Base-by-base conservation (phyloP, 2,113 vertebrate genomes). In the Parus major region DNA sequence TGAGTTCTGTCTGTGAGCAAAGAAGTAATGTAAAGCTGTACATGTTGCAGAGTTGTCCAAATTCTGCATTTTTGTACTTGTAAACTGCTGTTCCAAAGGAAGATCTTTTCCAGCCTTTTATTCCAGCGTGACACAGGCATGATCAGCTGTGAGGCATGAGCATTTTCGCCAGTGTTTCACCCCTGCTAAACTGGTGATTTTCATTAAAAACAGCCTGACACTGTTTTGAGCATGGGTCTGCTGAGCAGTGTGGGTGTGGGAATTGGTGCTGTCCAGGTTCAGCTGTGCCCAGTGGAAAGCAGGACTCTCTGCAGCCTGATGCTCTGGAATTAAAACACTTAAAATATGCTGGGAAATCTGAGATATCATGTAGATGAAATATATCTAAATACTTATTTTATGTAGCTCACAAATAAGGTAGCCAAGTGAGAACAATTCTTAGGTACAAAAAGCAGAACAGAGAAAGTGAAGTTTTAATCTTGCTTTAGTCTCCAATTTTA, bases 261-360 rank as follows among this genome's bases (percentile, higher is more conserved):
- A 46, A 19, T 64, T 1, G 1, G 12, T 0, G 0, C 27, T 63
- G 7, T 21, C 33, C 0, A 0, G 29, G 8, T 19, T 55, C 35
- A 15, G 33, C 31, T 44, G 47, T 0, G 0, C 53, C 10, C 1
- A 0, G 36, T 35, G 27, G 47, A 56, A 39, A 8, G 27, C 61
- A 66, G 53, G 14, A 22, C 9, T 24, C 42, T 8, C 55, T 55
- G 41, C 63, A 63, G 22, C 29, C 35, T 69, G 20, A 41, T 82
- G n/a, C 33, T 35, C 15, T 84, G 42, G 29, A n/a, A 66, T 17
- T 59, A 59, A 31, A 77, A 49, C 13, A 47, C 16, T 35, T 60
- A 22, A 61, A 77, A 80, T 17, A 1, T 61, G 2, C 5, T 52
- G 23, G n/a, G 22, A 65, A 61, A 31, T 61, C 36, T 36, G 50